These are phyloP conservation scores for Styela clava DNA, from an alignment of 23 tunicate genomes.

Conservation along the genomic window DNA sequence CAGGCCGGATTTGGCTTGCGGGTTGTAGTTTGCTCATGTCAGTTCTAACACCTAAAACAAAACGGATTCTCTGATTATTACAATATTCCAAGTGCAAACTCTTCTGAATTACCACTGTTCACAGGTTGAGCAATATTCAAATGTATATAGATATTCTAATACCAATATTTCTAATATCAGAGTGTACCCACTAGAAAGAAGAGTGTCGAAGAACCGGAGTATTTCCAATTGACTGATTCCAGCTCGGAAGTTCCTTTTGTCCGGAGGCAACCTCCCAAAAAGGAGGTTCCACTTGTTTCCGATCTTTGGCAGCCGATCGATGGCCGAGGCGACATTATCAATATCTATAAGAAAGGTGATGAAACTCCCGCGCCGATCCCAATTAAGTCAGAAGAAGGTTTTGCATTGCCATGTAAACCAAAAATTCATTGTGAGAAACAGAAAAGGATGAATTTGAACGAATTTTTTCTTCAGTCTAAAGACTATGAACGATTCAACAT, in stretches of 20 bases:
- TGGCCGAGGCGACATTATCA: conserved; percentile 21
- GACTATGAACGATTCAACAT: conserved; percentile 69
- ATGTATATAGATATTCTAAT: no score
- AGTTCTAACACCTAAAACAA: no score
- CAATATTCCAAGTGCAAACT: no score
- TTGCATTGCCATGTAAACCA: conserved; percentile 19
- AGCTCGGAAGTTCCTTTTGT: conserved; percentile 10
- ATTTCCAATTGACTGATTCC: conserved; percentile 12
- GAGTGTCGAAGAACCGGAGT: not conserved
- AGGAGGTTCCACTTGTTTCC: not conserved
- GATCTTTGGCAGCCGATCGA: conserved; percentile 44
- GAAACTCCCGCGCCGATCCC: not conserved
- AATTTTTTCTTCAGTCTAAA: conserved; percentile 74
- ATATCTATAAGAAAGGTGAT: conserved; percentile 6
- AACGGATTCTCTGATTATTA: no score
- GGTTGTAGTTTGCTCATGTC: no score
- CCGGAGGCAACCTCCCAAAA: not conserved
- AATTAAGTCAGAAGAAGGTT: not conserved
- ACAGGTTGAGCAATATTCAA: no score
- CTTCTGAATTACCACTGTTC: no score
- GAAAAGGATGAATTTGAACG: conserved; percentile 28
- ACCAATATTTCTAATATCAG: no score
- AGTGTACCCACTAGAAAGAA: no score
- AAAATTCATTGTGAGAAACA: conserved; percentile 31
- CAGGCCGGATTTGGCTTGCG: no score